Percentiles rank a stretch among this genome's conserved stretches.
Evolutionary conservation across 1,140 invertebrate species (phyloP).

Genomic region (Plectrocnemia conspersa): DNA sequence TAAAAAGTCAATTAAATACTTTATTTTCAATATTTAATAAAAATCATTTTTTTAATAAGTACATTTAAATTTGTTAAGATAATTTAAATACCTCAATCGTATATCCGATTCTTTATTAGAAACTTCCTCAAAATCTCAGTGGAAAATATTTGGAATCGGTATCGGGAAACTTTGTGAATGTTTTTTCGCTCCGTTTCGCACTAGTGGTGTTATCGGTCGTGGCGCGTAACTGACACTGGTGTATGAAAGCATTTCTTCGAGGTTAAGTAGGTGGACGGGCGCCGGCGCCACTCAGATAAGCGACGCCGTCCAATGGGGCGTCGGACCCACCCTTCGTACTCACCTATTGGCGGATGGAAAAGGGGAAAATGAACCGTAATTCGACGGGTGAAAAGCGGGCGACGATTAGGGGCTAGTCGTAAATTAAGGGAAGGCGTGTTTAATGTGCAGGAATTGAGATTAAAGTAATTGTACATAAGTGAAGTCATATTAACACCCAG

Average conservation of each 20-base stretch:
- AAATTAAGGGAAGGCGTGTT: not conserved
- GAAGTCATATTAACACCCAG: conserved; percentile 2
- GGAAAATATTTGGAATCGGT: not conserved
- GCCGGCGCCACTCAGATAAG: not conserved
- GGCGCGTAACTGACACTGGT: not conserved
- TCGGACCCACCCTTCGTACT: not conserved
- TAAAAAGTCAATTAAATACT: no score
- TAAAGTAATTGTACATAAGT: not conserved
- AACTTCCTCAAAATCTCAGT: not conserved
- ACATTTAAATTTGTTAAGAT: not conserved
- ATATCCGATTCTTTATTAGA: not conserved
- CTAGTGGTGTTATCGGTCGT: not conserved
- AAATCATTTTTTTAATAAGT: no score
- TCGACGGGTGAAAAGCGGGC: not conserved
- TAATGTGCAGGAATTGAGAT: not conserved
- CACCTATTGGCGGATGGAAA: conserved; percentile 4
- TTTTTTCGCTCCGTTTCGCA: not conserved
- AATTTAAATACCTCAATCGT: not conserved
- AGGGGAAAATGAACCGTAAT: not conserved
- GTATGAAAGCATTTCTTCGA: not conserved
- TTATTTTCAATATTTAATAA: no score
- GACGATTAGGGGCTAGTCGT: not conserved
- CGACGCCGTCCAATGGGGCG: not conserved
- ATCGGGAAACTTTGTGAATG: not conserved
- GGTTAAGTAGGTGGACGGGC: not conserved